These are phyloP conservation scores for Pseudorasbora parva DNA, from an alignment of 2,113 vertebrate species.

Conservation along the genomic window DNA sequence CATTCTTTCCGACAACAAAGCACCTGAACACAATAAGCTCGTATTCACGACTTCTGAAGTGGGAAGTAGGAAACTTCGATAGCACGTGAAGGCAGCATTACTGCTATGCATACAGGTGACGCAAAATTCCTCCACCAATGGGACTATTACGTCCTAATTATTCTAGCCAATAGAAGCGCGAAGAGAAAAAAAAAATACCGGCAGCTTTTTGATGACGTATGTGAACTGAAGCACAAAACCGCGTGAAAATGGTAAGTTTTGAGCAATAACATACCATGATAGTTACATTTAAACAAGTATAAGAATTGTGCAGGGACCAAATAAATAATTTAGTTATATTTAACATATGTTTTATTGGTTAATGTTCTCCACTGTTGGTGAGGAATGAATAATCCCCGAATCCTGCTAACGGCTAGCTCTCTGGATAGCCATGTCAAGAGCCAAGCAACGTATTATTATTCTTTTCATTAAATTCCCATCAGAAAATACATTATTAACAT, in stretches of 20 bases:
- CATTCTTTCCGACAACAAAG: too few species aligned
- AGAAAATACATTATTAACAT: neutral
- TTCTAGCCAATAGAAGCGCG: slow-evolving; percentile 33
- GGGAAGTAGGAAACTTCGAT: too few species aligned
- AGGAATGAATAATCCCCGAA: neutral
- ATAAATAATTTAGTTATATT: neutral
- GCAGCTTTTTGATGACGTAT: slow-evolving; percentile 33
- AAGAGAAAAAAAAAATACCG: neutral
- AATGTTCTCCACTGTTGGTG: neutral
- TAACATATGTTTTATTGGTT: neutral
- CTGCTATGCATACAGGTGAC: neutral
- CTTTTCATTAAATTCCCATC: neutral
- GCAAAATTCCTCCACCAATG: neutral
- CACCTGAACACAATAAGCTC: too few species aligned
- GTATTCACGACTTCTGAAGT: too few species aligned
- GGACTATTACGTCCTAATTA: neutral
- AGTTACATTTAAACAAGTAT: neutral
- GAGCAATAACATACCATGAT: neutral
- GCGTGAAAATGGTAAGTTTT: slow-evolving; percentile 55
- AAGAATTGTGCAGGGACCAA: neutral
- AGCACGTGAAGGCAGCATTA: too few species aligned
- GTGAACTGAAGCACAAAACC: slow-evolving; percentile 15
- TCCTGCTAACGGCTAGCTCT: slow-evolving; percentile 1
- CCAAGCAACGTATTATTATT: neutral
- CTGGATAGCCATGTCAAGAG: neutral